Base-by-base conservation (phyloP, 1,140 invertebrate species). In the Octopus bimaculoides region DNA sequence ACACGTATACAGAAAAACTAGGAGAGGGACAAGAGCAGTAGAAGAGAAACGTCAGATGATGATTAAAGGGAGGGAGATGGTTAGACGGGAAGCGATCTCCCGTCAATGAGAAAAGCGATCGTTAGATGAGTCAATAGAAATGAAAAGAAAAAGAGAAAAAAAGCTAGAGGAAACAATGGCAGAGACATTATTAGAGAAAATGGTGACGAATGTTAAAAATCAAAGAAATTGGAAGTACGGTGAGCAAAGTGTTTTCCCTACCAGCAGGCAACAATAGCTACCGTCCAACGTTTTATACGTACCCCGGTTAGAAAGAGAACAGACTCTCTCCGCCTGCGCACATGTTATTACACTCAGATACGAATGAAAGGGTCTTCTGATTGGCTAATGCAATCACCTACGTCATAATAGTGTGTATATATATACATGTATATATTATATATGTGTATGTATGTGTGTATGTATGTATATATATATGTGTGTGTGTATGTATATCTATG, bases 231-330 rank as follows among this genome's bases (percentile, higher is more conserved):
- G 14, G 26, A 71, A 71, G 66, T 71, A 20, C 5, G 66, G 17
- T 71, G 26, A 71, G 66, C 17, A 20, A 14, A n/a, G 66, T n/a
- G 66, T n/a, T 6, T n/a, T 71, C 9, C 66, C 66, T 71, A 71
- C 66, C 66, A 71, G 66, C 14, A 9, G 66, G 66, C 9, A 71
- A 71, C 17, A 17, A 71, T 14, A 71, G 14, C 66, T 9, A 14
- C 66, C 26, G 26, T 71, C 66, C 17, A 71, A 71, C 9, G 26
- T n/a, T 14, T 71, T 20, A 71, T 71, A 75, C 74, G 26, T 75
- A 75, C 74, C 74, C 26, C 74, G 52, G 5, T 52, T 7, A 75
- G 74, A 41, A 75, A 53, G 74, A 75, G 74, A 75, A 75, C 74
- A 75, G 66, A n/a, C 66, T 14, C 17, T 20, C 14, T 75, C 17